Conservation (phyloP, 30 jellyfish, hydroid and myxozoan genomes). For the Pelagia noctiluca region DNA sequence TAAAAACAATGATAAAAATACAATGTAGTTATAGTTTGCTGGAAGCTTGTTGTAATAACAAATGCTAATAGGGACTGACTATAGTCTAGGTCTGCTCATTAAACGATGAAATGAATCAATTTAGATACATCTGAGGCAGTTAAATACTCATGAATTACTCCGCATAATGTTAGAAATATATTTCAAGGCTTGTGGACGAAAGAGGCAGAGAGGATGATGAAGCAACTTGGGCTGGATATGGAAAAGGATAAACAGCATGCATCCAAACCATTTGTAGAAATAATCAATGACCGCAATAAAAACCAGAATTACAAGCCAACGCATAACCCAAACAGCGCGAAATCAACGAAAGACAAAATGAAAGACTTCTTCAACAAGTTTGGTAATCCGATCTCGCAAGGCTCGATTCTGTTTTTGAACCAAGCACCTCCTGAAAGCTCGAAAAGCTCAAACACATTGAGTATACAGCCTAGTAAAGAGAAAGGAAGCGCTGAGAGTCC, state of each 20-base stretch:
- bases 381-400: not conserved
- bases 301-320: not conserved
- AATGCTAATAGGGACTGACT: too few species aligned
- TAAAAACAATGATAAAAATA: too few species aligned
- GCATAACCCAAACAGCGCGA: slow-evolving; percentile 37
- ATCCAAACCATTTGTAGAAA: not conserved
- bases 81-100: too few species aligned
- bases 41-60: too few species aligned
- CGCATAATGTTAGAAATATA: too few species aligned
- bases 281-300: slow-evolving; percentile 18
- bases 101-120: too few species aligned
- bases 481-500: too few species aligned
- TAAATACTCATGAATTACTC: too few species aligned
- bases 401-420: not conserved
- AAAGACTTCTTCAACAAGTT: slow-evolving; percentile 25
- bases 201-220: slow-evolving; percentile 23
- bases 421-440: not conserved
- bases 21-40: too few species aligned
- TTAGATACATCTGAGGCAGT: too few species aligned
- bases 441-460: not conserved
- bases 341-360: slow-evolving; percentile 34
- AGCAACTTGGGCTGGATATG: not conserved
- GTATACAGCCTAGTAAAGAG: too few species aligned
- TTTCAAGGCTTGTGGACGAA: slow-evolving; percentile 61
- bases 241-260: slow-evolving; percentile 24